Percentiles rank a stretch among this genome's conserved stretches.
Evolutionary conservation across 2,797 vertebrate species (phyloP).

Genomic region (Ceyx erithaca): DNA sequence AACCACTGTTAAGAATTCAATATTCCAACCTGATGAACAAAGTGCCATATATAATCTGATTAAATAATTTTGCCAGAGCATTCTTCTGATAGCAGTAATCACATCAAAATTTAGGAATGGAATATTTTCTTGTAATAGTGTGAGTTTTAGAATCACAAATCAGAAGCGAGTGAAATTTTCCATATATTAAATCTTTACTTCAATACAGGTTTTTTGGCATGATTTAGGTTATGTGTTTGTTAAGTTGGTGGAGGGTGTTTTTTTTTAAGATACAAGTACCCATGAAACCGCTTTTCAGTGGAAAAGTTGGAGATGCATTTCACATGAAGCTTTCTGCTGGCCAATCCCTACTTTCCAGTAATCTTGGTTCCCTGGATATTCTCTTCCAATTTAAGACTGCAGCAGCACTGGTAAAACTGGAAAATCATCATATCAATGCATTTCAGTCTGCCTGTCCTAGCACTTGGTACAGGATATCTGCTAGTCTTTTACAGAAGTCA

Average conservation of each 20-base stretch:
- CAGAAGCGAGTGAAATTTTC: not conserved
- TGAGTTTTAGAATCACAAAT: not conserved
- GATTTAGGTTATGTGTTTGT: not conserved
- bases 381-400: not conserved
- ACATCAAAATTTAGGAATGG: not conserved
- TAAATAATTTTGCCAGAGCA: not conserved
- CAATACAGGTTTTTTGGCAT: not conserved
- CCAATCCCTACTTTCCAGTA: not conserved
- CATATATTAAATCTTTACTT: not conserved
- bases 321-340: not conserved
- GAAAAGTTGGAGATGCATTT: not conserved
- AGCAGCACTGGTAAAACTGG: not conserved
- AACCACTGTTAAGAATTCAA: not conserved
- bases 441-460: not conserved
- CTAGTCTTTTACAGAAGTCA: not conserved
- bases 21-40: not conserved
- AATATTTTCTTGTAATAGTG: not conserved
- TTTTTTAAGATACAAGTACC: not conserved
- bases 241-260: too few relatives aligned
- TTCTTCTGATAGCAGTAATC: not conserved
- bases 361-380: not conserved
- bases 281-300: not conserved
- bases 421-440: not conserved
- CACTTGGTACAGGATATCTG: not conserved
- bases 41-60: not conserved